Base-by-base conservation (phyloP, 2,888 invertebrate genomes). In the Epicampocera succincta region DNA sequence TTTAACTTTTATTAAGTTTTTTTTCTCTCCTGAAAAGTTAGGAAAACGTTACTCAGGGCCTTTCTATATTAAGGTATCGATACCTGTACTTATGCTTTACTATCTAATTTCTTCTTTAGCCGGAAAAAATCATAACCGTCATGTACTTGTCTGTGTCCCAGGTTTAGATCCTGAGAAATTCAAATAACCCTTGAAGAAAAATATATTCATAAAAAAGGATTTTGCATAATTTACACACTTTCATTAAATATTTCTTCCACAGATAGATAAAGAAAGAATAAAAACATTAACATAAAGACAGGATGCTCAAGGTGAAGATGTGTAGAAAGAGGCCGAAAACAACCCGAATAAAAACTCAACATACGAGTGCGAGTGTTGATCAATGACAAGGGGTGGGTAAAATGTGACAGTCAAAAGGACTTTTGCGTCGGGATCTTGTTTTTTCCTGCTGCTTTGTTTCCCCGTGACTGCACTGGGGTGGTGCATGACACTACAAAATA, bases 281-380 rank as follows among this genome's bases (percentile, higher is more conserved):
- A 33, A 17, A 48, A 46, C 21, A 80, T 56, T 76, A 33, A 33
- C 75, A 76, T 68, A 68, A 81, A 69, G 17, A 44, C 44, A 76
- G 74, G 68, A 82, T 78, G 69, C 76, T 82, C 74, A 77, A 74
- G 74, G 69, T 82, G 65, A 69, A 78, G 73, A 81, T 60, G 33
- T n/a, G 71, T 42, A 42, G 12, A 78, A 54, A 58, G 56, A 71
- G 71, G 33, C 9, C n/a, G n/a, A n/a, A 78, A 78, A n/a, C 13
- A 68, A 68, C 58, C 48, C 56, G 65, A 65, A 74, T 25, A 56
- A 66, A 40, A 71, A 71, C 19, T 21, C 38, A 48, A 71, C 46
- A 38, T 48, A 61, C n/a, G n/a, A n/a, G n/a, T n/a, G n/a, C n/a
- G n/a, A n/a, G n/a, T n/a, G n/a, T 11, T 50, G 65, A 66, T 77